Evolutionary conservation across 2,113 vertebrate genomes (phyloP).

Genomic region (Festucalex cinctus): DNA sequence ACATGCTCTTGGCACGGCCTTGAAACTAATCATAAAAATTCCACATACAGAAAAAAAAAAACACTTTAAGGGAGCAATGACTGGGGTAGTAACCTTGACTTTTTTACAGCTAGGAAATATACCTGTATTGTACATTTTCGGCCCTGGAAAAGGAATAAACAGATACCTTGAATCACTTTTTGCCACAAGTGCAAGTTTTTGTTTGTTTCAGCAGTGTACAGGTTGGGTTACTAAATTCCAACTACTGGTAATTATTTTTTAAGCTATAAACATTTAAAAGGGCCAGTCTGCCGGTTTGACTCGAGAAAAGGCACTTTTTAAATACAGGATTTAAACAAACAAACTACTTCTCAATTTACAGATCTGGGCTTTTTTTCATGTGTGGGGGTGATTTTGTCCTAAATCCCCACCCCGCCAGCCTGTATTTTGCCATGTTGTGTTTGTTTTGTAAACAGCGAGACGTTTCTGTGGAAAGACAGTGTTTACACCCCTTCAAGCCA

Average conservation of each 20-base stretch:
- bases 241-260: not conserved
- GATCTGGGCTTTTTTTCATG: too few species aligned
- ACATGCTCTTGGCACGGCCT: slow-evolving; percentile 31
- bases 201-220: not conserved
- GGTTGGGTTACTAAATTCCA: not conserved
- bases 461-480: too few species aligned
- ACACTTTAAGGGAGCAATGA: not conserved
- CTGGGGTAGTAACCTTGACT: not conserved
- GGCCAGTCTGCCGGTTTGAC: too few species aligned
- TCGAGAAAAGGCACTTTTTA: too few species aligned
- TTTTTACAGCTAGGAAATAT: not conserved
- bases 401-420: too few species aligned
- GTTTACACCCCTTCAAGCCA: too few species aligned
- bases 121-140: not conserved
- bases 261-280: too few species aligned
- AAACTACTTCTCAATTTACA: too few species aligned
- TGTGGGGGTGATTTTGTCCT: too few species aligned
- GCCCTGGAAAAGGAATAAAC: not conserved
- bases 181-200: not conserved
- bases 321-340: too few species aligned
- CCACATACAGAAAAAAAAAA: slow-evolving; percentile 2
- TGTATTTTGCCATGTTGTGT: too few species aligned
- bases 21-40: slow-evolving; percentile 54
- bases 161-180: not conserved
- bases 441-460: too few species aligned